A percentile compares a stretch with the other conserved stretches of the same genome.
phyloP scores from a whole-genome alignment of 2,888 invertebrate species.

The Polia nebulosa region DNA sequence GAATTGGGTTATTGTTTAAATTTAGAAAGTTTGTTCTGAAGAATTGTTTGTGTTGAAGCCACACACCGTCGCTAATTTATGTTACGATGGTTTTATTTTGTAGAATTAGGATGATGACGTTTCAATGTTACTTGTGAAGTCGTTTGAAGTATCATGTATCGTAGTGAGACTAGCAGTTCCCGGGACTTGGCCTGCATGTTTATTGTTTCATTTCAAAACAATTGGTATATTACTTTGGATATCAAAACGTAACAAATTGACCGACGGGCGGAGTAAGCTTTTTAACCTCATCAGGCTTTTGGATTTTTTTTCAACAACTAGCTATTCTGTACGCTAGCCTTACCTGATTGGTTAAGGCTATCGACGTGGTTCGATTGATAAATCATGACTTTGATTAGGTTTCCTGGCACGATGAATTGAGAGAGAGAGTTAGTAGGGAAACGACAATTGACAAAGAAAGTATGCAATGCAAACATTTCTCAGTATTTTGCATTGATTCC shows the following conservation, averaged over 20 bases:
- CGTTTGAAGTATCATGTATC: conserved; percentile 16
- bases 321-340: background rate
- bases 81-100: conserved; percentile 54
- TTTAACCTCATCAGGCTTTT: background rate
- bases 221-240: background rate
- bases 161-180: background rate
- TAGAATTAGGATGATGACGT: conserved; percentile 29
- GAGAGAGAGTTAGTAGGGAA: conserved; percentile 4
- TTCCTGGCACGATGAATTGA: conserved; percentile 11
- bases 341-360: background rate
- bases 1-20: conserved; percentile 86
- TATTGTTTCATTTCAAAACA: background rate
- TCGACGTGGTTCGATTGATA: conserved; percentile 10
- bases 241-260: background rate
- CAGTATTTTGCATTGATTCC: background rate
- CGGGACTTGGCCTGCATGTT: background rate
- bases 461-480: conserved; percentile 1
- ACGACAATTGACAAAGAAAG: conserved; percentile 22
- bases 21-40: conserved; percentile 76
- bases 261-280: background rate
- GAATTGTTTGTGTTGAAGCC: conserved; percentile 68
- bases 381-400: conserved; percentile 5
- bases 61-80: conserved; percentile 81
- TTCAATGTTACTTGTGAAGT: conserved; percentile 28
- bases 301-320: no score